Evolutionary conservation across 2,797 vertebrate genomes (phyloP).

Genomic region (Saxicola maurus): DNA sequence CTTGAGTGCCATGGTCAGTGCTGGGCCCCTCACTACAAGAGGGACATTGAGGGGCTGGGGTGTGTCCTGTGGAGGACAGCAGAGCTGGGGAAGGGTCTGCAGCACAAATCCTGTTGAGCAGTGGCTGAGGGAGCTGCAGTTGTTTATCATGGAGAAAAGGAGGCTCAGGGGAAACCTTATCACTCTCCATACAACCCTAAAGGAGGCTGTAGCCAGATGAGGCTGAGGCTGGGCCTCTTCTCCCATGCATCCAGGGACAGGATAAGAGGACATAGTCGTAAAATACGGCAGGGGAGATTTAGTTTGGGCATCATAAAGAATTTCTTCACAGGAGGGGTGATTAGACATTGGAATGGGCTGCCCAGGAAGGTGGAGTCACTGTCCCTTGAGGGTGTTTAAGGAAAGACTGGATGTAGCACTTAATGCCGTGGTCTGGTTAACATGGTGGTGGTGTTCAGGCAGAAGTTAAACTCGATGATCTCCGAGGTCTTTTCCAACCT

Average conservation of each 20-base stretch:
- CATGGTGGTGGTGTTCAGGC: neutral
- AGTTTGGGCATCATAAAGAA: neutral
- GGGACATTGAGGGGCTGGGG: neutral
- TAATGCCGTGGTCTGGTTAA: neutral
- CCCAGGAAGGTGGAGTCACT: neutral
- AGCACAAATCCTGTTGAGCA: neutral
- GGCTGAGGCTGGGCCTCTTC: neutral
- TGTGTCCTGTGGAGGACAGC: accelerated
- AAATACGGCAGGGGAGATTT: accelerated
- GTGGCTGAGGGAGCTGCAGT: neutral
- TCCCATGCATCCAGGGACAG: neutral
- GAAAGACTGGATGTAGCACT: neutral
- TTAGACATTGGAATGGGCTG: neutral
- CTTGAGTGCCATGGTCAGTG: accelerated
- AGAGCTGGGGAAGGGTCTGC: neutral
- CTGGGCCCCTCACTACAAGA: neutral
- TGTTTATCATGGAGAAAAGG: neutral
- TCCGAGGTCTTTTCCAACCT: neutral
- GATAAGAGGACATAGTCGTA: accelerated
- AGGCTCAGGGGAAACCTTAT: neutral
- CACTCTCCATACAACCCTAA: neutral
- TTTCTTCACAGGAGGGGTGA: neutral
- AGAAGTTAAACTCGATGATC: neutral
- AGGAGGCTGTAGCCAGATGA: neutral
- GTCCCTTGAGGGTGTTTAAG: neutral